phyloP scores from a whole-genome alignment of 1,140 invertebrate species.

The Brachionus asplanchnoidis region DNA sequence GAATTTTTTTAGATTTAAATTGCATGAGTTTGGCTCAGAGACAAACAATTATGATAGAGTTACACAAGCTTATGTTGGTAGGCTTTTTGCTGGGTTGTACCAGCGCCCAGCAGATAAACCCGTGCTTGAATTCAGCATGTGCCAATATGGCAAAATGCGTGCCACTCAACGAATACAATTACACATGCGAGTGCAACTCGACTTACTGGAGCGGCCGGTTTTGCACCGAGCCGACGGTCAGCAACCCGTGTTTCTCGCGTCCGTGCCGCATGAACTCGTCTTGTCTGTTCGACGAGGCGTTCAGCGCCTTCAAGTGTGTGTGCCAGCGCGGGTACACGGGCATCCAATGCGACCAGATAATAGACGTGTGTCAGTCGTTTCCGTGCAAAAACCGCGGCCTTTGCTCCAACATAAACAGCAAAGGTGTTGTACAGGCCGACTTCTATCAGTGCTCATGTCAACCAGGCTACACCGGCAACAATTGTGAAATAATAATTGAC shows the following conservation, averaged over 20 bases:
- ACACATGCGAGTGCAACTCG: constrained; percentile 74
- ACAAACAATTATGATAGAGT: not conserved
- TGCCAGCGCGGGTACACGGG: constrained; percentile 46
- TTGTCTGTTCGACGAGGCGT: constrained; percentile 43
- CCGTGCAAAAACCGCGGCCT: constrained; percentile 71
- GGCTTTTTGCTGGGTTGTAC: not conserved
- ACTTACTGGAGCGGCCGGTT: not conserved
- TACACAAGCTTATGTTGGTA: not conserved
- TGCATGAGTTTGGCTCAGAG: not conserved
- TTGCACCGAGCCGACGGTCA: constrained; percentile 45
- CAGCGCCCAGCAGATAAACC: not conserved
- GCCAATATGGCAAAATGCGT: not conserved
- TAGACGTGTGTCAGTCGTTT: constrained; percentile 82
- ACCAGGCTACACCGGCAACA: constrained; percentile 79
- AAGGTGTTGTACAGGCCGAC: not conserved
- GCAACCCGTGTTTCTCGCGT: constrained; percentile 46
- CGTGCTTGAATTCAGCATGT: not conserved
- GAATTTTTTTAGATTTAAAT: not conserved
- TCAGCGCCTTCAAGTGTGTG: not conserved
- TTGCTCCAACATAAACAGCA: constrained; percentile 66
- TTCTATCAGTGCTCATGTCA: constrained; percentile 74
- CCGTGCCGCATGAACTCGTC: constrained; percentile 44
- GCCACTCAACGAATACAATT: constrained; percentile 60
- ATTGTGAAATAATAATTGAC: constrained; percentile 71
- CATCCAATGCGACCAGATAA: constrained; percentile 67